Conservation (phyloP, 2,888 invertebrate species). For the Smittia aterrima region DNA sequence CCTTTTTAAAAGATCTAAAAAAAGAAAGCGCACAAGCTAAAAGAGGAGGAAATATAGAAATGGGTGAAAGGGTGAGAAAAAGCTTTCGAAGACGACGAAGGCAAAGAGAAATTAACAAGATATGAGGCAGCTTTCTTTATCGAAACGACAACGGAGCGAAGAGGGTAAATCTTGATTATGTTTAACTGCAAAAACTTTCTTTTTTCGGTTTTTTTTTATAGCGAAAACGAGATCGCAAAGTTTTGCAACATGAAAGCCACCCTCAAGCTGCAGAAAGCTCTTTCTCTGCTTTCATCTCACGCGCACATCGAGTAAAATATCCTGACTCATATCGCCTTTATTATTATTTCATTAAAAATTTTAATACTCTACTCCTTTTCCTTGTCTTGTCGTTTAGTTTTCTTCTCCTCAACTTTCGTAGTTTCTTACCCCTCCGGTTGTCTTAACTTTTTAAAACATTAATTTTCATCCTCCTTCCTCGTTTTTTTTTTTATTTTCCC, state of each 20-base stretch:
- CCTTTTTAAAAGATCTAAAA: slow-evolving; percentile 11
- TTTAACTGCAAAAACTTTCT: slow-evolving; percentile 36
- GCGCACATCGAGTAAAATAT: neutral
- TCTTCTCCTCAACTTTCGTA: neutral
- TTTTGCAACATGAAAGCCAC: slow-evolving; percentile 3
- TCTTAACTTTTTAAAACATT: slow-evolving; percentile 33
- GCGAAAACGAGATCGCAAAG: slow-evolving; percentile 13
- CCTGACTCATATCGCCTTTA: slow-evolving; percentile 38
- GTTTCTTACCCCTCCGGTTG: slow-evolving; percentile 29
- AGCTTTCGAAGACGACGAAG: slow-evolving; percentile 6
- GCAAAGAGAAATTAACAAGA: slow-evolving; percentile 26
- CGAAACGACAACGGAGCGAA: neutral
- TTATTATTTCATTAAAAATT: slow-evolving; percentile 35
- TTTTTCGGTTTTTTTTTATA: neutral
- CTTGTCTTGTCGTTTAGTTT: slow-evolving; percentile 35
- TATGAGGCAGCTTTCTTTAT: slow-evolving; percentile 27
- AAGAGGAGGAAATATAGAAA: slow-evolving; percentile 12
- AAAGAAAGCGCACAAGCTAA: slow-evolving; percentile 23
- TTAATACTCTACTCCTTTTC: slow-evolving; percentile 33
- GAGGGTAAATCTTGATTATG: slow-evolving; percentile 33
- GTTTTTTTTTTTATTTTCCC: slow-evolving; percentile 19
- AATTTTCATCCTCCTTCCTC: slow-evolving; percentile 31
- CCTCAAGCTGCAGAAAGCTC: slow-evolving; percentile 36
- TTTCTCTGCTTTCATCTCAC: neutral
- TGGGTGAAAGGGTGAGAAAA: neutral